Conservation (phyloP, 2,888 invertebrate genomes). For the Apomyelois bistriatella region DNA sequence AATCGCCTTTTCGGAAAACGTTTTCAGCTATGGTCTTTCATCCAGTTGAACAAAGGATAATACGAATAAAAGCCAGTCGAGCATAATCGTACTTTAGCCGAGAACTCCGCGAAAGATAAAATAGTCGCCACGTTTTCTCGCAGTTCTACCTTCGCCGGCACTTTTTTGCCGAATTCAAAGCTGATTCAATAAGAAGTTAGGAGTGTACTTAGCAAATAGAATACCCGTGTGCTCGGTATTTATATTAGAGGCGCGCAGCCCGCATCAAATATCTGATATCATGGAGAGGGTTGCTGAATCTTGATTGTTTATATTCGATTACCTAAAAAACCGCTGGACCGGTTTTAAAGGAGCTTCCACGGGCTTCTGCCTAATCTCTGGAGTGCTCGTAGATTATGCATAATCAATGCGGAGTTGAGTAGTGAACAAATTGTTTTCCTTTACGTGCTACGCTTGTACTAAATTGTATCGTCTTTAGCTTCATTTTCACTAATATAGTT, state of each 20-base stretch:
- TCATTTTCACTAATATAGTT: no score
- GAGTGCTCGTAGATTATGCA: conserved; percentile 27
- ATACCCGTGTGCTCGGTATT: conserved; percentile 20
- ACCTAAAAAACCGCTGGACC: conserved; percentile 41
- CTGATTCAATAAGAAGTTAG: conserved; percentile 65
- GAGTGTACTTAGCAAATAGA: conserved; percentile 45
- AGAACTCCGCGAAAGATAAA: conserved; percentile 57
- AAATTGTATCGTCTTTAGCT: conserved; percentile 7
- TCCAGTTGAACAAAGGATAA: conserved; percentile 69
- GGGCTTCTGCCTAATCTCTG: conserved; percentile 17
- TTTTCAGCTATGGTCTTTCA: conserved; percentile 59
- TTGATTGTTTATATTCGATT: conserved; percentile 56
- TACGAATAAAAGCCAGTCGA: conserved; percentile 67
- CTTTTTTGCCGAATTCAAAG: conserved; percentile 53
- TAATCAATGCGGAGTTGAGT: conserved; percentile 37
- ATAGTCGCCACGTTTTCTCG: conserved; percentile 61
- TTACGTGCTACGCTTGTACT: conserved; percentile 11
- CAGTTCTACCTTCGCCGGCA: conserved; percentile 52
- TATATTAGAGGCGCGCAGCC: conserved; percentile 18
- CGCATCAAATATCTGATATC: conserved; percentile 13
- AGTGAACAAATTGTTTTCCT: conserved; percentile 28
- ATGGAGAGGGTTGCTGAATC: conserved; percentile 31
- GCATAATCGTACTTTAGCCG: conserved; percentile 61
- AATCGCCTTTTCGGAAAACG: conserved; percentile 59
- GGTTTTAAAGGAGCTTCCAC: conserved; percentile 26